Conservation (phyloP, 1,140 invertebrate species). For the Cherax destructor region DNA sequence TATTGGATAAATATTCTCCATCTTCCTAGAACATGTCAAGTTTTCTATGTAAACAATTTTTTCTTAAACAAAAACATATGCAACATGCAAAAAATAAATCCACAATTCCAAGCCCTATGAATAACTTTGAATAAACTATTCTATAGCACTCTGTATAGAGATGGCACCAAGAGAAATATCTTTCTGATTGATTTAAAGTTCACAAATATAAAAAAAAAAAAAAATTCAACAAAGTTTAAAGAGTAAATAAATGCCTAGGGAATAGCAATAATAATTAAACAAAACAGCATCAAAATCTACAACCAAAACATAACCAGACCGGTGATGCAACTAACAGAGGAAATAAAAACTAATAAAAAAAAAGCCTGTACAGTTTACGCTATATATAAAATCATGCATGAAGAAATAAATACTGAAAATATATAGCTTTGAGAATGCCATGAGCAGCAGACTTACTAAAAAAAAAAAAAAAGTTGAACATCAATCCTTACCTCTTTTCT, state of each 20-base stretch:
- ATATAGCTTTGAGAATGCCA: too few species aligned
- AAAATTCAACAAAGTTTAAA: too few species aligned
- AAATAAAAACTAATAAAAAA: not conserved
- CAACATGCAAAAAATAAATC: not conserved
- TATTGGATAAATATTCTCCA: not conserved
- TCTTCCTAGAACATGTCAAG: not conserved
- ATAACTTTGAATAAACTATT: too few species aligned
- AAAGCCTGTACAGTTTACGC: not conserved
- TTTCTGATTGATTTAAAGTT: too few species aligned
- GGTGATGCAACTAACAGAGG: not conserved
- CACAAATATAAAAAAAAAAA: too few species aligned
- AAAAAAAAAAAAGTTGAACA: not conserved
- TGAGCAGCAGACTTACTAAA: not conserved
- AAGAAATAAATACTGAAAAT: not conserved
- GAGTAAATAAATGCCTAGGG: too few species aligned
- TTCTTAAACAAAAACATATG: conserved; percentile 7
- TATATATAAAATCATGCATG: not conserved
- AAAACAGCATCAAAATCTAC: not conserved
- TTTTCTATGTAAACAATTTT: not conserved
- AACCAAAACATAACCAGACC: not conserved
- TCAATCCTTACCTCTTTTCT: not conserved
- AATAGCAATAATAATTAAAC: too few species aligned
- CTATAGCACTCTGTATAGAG: too few species aligned
- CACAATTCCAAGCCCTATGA: not conserved
- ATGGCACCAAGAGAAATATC: too few species aligned